phyloP scores from a whole-genome alignment of 1,140 invertebrate genomes.

The Drosophila setifemur region DNA sequence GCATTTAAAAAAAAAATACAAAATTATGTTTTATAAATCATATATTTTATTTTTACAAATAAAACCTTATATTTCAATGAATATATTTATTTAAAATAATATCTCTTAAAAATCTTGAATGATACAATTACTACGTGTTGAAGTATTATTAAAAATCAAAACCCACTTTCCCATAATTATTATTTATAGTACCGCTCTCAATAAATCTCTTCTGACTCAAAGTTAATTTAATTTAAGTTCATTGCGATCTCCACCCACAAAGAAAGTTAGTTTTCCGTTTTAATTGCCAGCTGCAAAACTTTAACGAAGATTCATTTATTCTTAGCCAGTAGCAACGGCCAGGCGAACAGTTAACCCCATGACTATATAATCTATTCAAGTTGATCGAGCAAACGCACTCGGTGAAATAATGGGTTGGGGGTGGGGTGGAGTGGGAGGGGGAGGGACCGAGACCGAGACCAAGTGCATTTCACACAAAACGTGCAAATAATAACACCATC shows the following conservation, averaged over 20 bases:
- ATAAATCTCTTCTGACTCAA: neutral
- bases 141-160: too few species aligned
- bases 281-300: conserved; percentile 53
- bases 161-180: too few species aligned
- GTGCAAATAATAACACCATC: conserved; percentile 81
- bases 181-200: too few species aligned
- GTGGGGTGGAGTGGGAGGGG: neutral
- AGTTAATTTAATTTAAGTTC: neutral
- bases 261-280: conserved; percentile 41
- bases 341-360: conserved; percentile 7
- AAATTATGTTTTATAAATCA: too few species aligned
- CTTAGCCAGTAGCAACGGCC: conserved; percentile 15
- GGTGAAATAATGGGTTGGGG: neutral
- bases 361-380: conserved; percentile 68
- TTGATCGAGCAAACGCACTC: conserved; percentile 44
- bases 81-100: too few species aligned
- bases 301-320: conserved; percentile 51
- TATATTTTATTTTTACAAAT: too few species aligned
- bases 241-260: neutral
- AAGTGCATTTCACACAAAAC: conserved; percentile 75
- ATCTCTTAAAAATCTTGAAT: too few species aligned
- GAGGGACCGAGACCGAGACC: conserved; percentile 18
- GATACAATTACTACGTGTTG: too few species aligned
- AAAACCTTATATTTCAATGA: too few species aligned
- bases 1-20: too few species aligned